Conservation (phyloP, 2,113 vertebrate genomes). For the Albula glossodonta region DNA sequence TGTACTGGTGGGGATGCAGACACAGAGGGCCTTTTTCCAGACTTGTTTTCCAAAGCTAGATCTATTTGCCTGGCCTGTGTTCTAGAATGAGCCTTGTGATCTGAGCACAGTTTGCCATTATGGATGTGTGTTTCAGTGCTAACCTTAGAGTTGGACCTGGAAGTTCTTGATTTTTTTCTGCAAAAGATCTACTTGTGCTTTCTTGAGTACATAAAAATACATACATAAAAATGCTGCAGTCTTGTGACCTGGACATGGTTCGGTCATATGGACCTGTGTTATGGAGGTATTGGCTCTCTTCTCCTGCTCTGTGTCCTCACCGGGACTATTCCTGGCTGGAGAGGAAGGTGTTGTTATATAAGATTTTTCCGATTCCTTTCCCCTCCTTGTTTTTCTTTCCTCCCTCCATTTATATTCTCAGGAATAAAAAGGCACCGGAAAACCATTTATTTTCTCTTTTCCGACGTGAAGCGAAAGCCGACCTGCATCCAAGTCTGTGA, state of each 20-base stretch:
- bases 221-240: not conserved
- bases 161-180: too few species aligned
- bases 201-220: not conserved
- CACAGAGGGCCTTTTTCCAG: too few species aligned
- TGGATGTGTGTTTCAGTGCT: not conserved
- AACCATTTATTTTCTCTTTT: not conserved
- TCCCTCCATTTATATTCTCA: not conserved
- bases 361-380: constrained; percentile 40
- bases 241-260: not conserved
- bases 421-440: not conserved
- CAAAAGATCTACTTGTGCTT: too few species aligned
- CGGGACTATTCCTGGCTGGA: constrained; percentile 47
- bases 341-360: constrained; percentile 47
- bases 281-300: not conserved
- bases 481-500: not conserved
- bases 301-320: not conserved
- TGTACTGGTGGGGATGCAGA: not conserved
- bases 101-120: not conserved
- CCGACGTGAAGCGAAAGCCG: not conserved
- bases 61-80: not conserved
- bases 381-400: constrained; percentile 1
- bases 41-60: not conserved
- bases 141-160: too few species aligned
- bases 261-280: not conserved
- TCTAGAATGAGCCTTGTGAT: not conserved